Base-by-base conservation (phyloP, 2,113 vertebrate genomes). In the Solenodon paradoxus region DNA sequence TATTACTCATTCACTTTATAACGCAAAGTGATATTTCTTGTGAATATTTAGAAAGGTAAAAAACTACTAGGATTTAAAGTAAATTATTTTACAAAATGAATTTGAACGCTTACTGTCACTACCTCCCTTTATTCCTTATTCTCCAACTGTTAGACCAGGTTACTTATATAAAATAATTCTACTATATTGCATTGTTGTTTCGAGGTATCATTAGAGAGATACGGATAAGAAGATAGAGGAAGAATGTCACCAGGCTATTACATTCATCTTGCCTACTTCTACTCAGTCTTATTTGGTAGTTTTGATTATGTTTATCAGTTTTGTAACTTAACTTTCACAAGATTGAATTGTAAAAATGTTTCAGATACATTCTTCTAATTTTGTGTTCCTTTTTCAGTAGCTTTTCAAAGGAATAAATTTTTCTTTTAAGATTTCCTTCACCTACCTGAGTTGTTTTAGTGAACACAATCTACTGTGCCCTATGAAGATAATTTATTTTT, bases 261-360 rank as follows among this genome's bases (percentile, higher is more conserved):
- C 2, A 20, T 78, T 11, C 30, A 57, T 53, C 32, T 91, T 45
- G 11, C 7, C 53, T 59, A 22, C 49, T 24, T 47, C 8, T 53
- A 30, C 38, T 83, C 71, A 45, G 59, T 0, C 57, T 83, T 35
- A 7, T n/a, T 78, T 13, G 64, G 15, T 11, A 51, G 28, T 9
- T 3, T 16, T 30, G 32, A 24, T 35, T 9, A 30, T 16, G 16
- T 69, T 55, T 63, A 69, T 51, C 51, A 74, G 11, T 72, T 92
- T 38, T 9, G 32, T 53, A 35, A 89, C 8, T 1, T 77, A 61
- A 87, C 13, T 35, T 72, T 40, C 20, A 59, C 35, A 40, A 79
- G 55, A 86, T 28, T 94, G 71, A 5, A 28, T 88, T 96, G 92
- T 88, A 47, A 22, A 95, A 96, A 95, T 95, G 95, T 97, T 97